These are phyloP conservation scores for Cnemophilus loriae DNA, from an alignment of 2,113 vertebrate species.

Conservation along the genomic window DNA sequence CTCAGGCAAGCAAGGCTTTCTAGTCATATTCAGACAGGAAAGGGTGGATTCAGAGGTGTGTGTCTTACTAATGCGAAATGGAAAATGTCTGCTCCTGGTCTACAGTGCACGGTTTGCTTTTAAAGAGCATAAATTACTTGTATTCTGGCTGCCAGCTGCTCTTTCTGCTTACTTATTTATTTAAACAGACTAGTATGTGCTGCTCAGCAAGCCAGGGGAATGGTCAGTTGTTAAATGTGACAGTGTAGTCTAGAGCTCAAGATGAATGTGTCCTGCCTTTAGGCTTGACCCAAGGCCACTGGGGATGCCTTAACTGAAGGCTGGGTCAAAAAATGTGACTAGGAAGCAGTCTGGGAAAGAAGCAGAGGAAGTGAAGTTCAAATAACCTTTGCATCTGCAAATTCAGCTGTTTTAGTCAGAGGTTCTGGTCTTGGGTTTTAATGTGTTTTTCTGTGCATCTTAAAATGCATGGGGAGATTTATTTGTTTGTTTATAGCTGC, in stretches of 20 bases:
- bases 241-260: background rate
- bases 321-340: background rate
- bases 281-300: background rate
- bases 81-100: background rate
- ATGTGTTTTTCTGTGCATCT: background rate
- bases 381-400: background rate
- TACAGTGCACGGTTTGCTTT: background rate
- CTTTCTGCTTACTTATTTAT: background rate
- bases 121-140: background rate
- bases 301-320: background rate
- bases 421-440: background rate
- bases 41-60: background rate
- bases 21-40: background rate
- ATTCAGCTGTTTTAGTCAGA: constrained; percentile 5
- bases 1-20: background rate
- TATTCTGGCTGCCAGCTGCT: background rate
- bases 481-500: constrained; percentile 15
- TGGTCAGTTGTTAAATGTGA: background rate
- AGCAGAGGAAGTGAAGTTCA: background rate
- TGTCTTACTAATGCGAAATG: background rate
- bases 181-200: background rate
- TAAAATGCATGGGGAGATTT: background rate
- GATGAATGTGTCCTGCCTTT: background rate
- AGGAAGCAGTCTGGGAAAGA: background rate
- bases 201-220: background rate